Evolutionary conservation across 92 coral and sea anemone species (phyloP).

Genomic region (Chrysogorgia sp.): DNA sequence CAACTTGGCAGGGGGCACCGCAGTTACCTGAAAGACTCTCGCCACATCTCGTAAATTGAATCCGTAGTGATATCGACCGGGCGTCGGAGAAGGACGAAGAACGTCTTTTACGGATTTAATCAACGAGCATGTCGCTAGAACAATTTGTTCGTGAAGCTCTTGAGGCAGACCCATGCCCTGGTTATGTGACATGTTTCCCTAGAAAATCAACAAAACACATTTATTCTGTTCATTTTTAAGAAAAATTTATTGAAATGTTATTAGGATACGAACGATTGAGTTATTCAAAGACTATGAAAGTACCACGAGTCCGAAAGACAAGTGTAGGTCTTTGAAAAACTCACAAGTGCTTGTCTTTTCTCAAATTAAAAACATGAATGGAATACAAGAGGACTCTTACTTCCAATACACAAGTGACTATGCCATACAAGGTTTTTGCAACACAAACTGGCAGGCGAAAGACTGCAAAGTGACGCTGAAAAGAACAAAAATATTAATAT

Average conservation of each 20-base stretch:
- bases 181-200: slow-evolving; percentile 99
- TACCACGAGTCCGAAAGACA: no score
- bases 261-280: not conserved
- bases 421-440: slow-evolving; percentile 78
- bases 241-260: not conserved
- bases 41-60: slow-evolving; percentile 85
- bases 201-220: not conserved
- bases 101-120: slow-evolving; percentile 75
- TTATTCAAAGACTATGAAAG: not conserved
- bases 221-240: no score
- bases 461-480: slow-evolving; percentile 96
- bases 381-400: slow-evolving; percentile 37
- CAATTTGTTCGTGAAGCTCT: slow-evolving; percentile 96
- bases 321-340: no score
- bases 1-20: no score
- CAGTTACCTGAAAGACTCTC: slow-evolving; percentile 82
- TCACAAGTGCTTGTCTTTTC: not conserved
- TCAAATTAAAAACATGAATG: not conserved
- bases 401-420: slow-evolving; percentile 87
- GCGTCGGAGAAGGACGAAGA: slow-evolving; percentile 87
- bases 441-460: slow-evolving; percentile 76
- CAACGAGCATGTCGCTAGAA: slow-evolving; percentile 78
- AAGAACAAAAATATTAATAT: not conserved
- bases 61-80: slow-evolving; percentile 90
- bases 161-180: slow-evolving; percentile 98